These are phyloP conservation scores for Caenorhabditis sp. DNA, from an alignment of 2,888 invertebrate species.

Conservation along the genomic window DNA sequence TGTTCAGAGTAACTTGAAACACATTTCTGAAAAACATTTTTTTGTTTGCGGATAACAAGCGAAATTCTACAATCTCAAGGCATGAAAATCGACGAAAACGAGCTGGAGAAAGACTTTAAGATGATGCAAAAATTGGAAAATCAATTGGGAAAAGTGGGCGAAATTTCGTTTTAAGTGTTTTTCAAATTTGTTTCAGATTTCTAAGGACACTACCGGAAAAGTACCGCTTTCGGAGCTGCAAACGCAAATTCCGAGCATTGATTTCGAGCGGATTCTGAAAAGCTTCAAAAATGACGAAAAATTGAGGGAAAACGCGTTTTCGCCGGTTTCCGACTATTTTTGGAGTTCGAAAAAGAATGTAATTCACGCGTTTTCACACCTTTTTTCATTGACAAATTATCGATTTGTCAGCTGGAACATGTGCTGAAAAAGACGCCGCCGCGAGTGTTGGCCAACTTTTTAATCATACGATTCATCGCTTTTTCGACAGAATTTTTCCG, in stretches of 20 bases:
- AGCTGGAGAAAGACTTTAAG: no score
- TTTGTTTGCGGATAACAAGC: no score
- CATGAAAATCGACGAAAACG: no score
- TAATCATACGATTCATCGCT: constrained; percentile 21
- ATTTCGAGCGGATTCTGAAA: constrained; percentile 18
- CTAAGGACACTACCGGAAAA: background rate
- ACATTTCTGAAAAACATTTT: no score
- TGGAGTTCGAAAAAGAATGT: background rate
- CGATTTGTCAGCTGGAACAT: background rate
- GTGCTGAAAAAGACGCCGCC: constrained; percentile 1
- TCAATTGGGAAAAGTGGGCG: no score
- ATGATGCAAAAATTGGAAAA: no score
- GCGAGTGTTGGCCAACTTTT: constrained; percentile 10
- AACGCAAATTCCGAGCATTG: background rate
- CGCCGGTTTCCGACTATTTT: constrained; percentile 4
- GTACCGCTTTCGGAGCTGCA: background rate
- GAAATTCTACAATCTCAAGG: no score
- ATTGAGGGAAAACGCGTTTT: background rate
- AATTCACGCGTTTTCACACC: background rate
- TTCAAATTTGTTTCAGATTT: no score
- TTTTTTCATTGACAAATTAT: background rate
- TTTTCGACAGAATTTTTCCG: background rate
- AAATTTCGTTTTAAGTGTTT: no score
- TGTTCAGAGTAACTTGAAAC: constrained; percentile 4
- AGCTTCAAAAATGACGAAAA: constrained; percentile 1